Conservation (phyloP, 2,797 vertebrate genomes). For the Spheniscus humboldti region DNA sequence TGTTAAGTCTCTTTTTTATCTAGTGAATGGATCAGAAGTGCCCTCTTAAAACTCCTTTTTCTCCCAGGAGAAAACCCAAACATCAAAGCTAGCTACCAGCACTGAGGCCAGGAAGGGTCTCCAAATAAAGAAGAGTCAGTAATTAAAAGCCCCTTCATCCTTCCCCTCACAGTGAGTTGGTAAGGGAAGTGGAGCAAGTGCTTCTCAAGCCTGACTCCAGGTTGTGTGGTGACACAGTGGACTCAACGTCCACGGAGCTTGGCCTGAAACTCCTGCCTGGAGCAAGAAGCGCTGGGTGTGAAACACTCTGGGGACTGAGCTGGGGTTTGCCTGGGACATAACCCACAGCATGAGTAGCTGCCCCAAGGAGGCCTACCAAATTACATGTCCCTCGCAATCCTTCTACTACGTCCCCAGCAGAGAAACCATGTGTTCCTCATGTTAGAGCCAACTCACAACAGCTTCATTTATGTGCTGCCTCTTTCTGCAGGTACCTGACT, state of each 20-base stretch:
- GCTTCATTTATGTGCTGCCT: not conserved
- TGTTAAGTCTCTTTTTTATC: not conserved
- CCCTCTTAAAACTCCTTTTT: not conserved
- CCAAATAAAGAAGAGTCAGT: not conserved
- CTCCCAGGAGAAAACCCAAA: not conserved
- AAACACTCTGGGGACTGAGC: not conserved
- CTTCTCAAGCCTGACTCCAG: accelerated
- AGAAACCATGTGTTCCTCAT: not conserved
- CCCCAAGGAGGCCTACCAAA: not conserved
- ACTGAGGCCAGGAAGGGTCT: not conserved
- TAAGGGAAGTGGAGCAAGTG: not conserved
- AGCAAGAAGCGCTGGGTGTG: not conserved
- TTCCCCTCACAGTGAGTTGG: not conserved
- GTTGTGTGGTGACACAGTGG: not conserved
- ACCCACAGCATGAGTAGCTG: not conserved
- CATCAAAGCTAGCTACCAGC: not conserved
- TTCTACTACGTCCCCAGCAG: not conserved
- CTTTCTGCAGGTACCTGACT: not conserved
- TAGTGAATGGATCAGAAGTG: not conserved
- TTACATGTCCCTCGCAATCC: not conserved
- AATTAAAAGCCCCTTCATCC: not conserved
- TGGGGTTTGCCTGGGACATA: not conserved
- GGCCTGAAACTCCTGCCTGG: not conserved
- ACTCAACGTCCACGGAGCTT: accelerated
- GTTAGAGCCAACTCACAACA: not conserved